Evolutionary conservation across 2,113 vertebrate species (phyloP).

Genomic region (Platanista minor): DNA sequence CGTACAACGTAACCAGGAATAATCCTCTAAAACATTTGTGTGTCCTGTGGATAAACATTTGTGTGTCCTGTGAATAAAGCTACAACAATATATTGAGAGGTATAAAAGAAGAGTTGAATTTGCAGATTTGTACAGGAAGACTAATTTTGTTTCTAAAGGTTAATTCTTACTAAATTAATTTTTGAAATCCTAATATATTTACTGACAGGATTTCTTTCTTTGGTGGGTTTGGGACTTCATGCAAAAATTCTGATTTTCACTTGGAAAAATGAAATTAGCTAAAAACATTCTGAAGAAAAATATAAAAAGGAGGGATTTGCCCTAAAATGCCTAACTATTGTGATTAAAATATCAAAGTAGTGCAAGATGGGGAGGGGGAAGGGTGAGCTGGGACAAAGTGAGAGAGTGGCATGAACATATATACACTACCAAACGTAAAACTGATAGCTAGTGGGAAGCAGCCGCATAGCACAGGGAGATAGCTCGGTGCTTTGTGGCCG

Average conservation of each 20-base stretch:
- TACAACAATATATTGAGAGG: not conserved
- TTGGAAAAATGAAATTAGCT: not conserved
- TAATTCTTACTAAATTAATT: constrained; percentile 6
- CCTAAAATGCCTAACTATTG: not conserved
- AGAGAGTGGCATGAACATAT: too few species aligned
- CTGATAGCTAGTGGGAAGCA: too few species aligned
- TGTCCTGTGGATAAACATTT: not conserved
- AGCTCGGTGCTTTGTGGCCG: too few species aligned
- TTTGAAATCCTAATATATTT: not conserved
- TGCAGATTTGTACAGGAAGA: not conserved
- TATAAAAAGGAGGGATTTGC: not conserved
- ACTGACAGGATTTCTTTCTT: not conserved
- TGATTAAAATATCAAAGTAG: not conserved
- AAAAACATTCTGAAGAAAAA: not conserved
- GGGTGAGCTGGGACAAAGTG: too few species aligned
- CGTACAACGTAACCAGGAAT: not conserved
- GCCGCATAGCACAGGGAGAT: too few species aligned
- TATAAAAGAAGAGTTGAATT: not conserved
- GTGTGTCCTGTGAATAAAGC: not conserved
- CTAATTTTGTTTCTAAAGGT: not conserved
- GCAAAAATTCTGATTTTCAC: not conserved
- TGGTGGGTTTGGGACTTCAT: not conserved
- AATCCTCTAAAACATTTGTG: not conserved
- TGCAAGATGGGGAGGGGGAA: not conserved
- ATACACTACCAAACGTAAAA: too few species aligned